A percentile compares a stretch with the other conserved stretches of the same genome.
Evolutionary conservation across 53 echinoderm and acorn worm species (phyloP).

Genomic region (Mesocentrotus franciscanus): DNA sequence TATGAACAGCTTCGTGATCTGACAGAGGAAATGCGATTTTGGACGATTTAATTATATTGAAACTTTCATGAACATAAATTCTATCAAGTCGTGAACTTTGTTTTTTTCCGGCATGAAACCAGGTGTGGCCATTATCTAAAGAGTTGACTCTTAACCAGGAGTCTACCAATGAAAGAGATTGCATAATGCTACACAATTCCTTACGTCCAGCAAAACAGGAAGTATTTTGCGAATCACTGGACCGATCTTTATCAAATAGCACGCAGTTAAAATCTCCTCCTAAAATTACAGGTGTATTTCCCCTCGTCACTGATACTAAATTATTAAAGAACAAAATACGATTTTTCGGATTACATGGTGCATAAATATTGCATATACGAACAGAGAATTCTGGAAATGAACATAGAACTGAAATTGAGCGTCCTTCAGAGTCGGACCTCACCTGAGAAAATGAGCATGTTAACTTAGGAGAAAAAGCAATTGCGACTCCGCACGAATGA

Average conservation of each 20-base stretch:
- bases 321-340: slow-evolving; percentile 7
- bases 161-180: slow-evolving; percentile 19
- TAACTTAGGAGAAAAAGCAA: slow-evolving; percentile 6
- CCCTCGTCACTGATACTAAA: not conserved
- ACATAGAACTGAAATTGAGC: slow-evolving; percentile 36
- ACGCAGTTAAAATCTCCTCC: slow-evolving; percentile 58
- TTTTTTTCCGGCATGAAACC: slow-evolving; percentile 58
- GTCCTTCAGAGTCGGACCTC: not conserved
- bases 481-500: slow-evolving; percentile 21
- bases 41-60: not conserved
- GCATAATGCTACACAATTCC: slow-evolving; percentile 21
- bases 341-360: not conserved
- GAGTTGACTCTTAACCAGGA: not conserved
- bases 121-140: slow-evolving; percentile 34
- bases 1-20: slow-evolving; percentile 64
- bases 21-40: slow-evolving; percentile 52
- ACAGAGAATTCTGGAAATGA: slow-evolving; percentile 26
- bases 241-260: not conserved
- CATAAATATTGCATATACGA: slow-evolving; percentile 47
- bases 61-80: slow-evolving; percentile 53
- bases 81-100: slow-evolving; percentile 67
- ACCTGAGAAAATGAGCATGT: slow-evolving; percentile 40
- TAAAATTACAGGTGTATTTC: not conserved
- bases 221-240: not conserved
- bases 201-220: slow-evolving; percentile 28